A percentile compares a stretch with the other conserved stretches of the same genome.
Evolutionary conservation across 1,140 invertebrate genomes (phyloP).

Genomic region (Meloidogyne floridensis): DNA sequence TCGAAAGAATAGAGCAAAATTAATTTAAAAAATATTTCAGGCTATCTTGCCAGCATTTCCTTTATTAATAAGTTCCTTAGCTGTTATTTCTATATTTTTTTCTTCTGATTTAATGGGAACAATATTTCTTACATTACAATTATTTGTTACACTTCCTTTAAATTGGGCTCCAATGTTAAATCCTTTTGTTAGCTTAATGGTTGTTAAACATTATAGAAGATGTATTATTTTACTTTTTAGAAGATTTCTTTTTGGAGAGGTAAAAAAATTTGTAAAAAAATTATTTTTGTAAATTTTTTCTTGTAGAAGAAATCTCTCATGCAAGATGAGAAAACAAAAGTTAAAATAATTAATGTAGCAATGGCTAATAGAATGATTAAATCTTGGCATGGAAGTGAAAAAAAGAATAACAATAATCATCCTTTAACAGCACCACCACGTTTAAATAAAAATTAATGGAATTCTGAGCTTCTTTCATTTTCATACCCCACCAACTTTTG

Average conservation of each 20-base stretch:
- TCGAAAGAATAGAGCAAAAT: neutral
- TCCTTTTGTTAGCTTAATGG: slow-evolving; percentile 7
- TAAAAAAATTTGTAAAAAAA: neutral
- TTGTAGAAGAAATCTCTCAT: neutral
- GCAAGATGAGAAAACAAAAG: neutral
- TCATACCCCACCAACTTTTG: too few species aligned
- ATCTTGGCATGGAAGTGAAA: neutral
- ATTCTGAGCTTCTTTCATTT: too few species aligned
- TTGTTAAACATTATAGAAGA: slow-evolving; percentile 14
- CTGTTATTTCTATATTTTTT: slow-evolving; percentile 20
- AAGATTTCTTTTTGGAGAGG: slow-evolving; percentile 6
- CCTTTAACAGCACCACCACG: neutral
- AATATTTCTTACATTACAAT: neutral
- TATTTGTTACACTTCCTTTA: slow-evolving; percentile 18
- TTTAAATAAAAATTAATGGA: neutral
- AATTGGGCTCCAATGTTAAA: slow-evolving; percentile 21
- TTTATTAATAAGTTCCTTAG: slow-evolving; percentile 2
- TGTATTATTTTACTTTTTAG: neutral
- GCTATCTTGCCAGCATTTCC: slow-evolving; percentile 8
- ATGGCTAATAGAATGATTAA: neutral
- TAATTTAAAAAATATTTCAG: neutral
- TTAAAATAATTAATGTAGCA: neutral
- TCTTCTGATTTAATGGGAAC: neutral
- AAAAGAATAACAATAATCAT: neutral
- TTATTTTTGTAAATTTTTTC: neutral